Evolutionary conservation across 2,113 vertebrate genomes (phyloP).

Genomic region (Merops nubicus): DNA sequence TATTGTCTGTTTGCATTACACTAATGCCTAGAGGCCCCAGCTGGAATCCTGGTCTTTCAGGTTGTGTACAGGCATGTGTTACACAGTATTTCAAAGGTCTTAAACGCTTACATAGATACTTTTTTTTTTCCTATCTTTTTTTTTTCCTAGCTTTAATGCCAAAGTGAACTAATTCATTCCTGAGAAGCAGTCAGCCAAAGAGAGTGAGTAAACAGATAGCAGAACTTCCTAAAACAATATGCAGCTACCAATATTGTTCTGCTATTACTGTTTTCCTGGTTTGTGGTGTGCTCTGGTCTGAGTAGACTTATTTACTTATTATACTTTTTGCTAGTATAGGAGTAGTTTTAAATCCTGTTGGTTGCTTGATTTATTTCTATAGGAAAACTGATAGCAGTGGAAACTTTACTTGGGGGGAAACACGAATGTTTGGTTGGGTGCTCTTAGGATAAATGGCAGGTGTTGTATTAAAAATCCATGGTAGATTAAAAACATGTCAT

Average conservation of each 20-base stretch:
- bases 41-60: background rate
- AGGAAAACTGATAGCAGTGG: background rate
- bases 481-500: background rate
- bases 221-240: background rate
- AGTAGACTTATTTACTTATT: background rate
- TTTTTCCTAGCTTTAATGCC: background rate
- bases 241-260: background rate
- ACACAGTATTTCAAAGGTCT: background rate
- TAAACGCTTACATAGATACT: accelerated
- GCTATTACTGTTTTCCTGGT: accelerated
- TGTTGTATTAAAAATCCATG: background rate
- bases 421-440: background rate
- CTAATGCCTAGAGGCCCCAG: background rate
- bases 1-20: background rate
- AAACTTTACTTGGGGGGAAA: background rate
- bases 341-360: background rate
- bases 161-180: background rate
- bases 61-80: background rate
- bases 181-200: background rate
- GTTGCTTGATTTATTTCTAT: background rate
- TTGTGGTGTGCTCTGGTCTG: background rate
- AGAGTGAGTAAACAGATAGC: background rate
- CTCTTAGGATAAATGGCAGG: background rate
- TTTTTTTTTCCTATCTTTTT: background rate
- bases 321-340: background rate